phyloP scores from a whole-genome alignment of 2,113 vertebrate species.

The Todiramphus saurophagus region DNA sequence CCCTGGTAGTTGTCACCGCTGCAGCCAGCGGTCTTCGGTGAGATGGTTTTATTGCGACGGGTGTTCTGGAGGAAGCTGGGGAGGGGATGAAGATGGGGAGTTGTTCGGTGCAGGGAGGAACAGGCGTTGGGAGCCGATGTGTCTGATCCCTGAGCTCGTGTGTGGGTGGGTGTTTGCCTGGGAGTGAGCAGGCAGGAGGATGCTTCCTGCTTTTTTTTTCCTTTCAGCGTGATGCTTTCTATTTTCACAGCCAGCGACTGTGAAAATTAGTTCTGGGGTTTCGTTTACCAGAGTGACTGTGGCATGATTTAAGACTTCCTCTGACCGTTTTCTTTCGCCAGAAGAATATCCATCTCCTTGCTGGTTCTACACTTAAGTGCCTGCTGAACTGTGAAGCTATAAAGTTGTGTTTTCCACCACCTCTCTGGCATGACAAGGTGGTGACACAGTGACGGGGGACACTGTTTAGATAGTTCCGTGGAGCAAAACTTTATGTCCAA shows the following conservation, averaged over 20 bases:
- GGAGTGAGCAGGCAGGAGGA: constrained; percentile 9
- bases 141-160: constrained; percentile 15
- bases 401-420: not conserved
- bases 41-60: not conserved
- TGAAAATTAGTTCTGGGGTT: not conserved
- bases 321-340: not conserved
- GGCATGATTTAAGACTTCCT: not conserved
- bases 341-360: not conserved
- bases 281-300: not conserved
- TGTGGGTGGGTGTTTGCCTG: constrained; percentile 55
- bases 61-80: not conserved
- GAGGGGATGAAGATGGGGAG: not conserved
- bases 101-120: not conserved
- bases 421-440: not conserved
- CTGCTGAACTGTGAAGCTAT: not conserved
- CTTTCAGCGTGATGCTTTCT: not conserved
- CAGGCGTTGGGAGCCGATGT: not conserved
- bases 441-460: not conserved
- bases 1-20: not conserved
- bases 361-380: not conserved
- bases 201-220: constrained; percentile 22
- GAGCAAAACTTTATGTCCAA: not conserved
- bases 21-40: not conserved
- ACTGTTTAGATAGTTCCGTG: not conserved
- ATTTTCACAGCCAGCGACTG: not conserved